Conservation (phyloP, 1,140 invertebrate genomes). For the Pissodes strobi region DNA sequence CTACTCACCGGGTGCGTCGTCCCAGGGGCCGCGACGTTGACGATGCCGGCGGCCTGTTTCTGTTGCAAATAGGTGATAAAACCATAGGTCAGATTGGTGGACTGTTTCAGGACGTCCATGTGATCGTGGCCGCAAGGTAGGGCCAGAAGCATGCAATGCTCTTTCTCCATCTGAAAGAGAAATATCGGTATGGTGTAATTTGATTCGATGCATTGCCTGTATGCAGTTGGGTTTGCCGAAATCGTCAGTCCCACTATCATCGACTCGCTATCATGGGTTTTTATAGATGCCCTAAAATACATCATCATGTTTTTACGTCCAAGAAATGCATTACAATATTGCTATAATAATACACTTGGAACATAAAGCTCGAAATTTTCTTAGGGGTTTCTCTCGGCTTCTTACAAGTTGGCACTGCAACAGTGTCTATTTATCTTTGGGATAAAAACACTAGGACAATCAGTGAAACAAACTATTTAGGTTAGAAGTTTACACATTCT, state of each 20-base stretch:
- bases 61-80: slow-evolving; percentile 96
- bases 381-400: too few relatives aligned
- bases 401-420: too few relatives aligned
- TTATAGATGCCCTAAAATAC: too few relatives aligned
- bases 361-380: too few relatives aligned
- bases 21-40: slow-evolving; percentile 90
- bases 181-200: slow-evolving; percentile 11
- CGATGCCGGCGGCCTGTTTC: slow-evolving; percentile 97
- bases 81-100: slow-evolving; percentile 83
- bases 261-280: not conserved
- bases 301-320: too few relatives aligned
- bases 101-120: slow-evolving; percentile 90
- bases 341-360: too few relatives aligned
- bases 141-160: slow-evolving; percentile 94
- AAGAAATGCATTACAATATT: too few relatives aligned
- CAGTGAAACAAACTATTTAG: too few relatives aligned
- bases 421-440: too few relatives aligned
- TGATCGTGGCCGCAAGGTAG: slow-evolving; percentile 93
- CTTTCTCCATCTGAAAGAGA: slow-evolving; percentile 79
- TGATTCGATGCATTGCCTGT: not conserved
- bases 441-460: too few relatives aligned
- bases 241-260: slow-evolving; percentile 4
- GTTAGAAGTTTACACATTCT: too few relatives aligned
- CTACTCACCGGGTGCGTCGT: slow-evolving; percentile 72
- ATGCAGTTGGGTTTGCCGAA: not conserved